Evolutionary conservation across 1,140 invertebrate genomes (phyloP), one percentile per base, ranked within the genome.

Genomic region (Nephila pilipes): DNA sequence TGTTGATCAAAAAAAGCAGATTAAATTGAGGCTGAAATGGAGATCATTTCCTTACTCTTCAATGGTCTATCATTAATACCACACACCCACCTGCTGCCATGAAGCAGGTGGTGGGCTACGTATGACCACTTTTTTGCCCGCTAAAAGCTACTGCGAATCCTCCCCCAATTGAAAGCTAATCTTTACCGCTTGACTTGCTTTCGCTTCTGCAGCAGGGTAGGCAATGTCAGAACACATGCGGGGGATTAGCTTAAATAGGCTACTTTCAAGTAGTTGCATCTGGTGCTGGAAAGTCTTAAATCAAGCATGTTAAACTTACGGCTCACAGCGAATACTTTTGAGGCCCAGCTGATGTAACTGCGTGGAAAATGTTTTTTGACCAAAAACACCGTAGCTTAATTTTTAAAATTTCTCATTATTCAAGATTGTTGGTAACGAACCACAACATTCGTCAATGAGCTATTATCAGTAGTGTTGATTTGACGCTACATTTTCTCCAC

Each of bases 141-240:
- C 46, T 46, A 46, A 46, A n/a, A 25, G 55, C 58, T 63, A 32
- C 25, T 32, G 14, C 20, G 38, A 60, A 60, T 60, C 85, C 85
- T 60, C 85, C 85, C 85, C 85, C 85, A 87, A 87, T 87, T 87
- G 29, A 54, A 36, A 87, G 32, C 55, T 60, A 87, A 87, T 54
- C 57, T 87, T 87, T 87, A 60, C 20, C 85, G 85, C 85, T 63
- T 87, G 85, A 87, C 54, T 87, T 87, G 20, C 32, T 87, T 87
- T 63, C 85, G 18, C 20, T 87, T 12, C 20, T 63, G n/a, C 46
- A 57, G 46, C 38, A 8, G 22, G 54, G 10, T 83, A 46, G 46
- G 46, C 54, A 25, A 75, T 75, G 69, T 29, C 5, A 14, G 16
- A 60, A 18, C 22, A 60, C 2, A 60, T 60, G 22, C 58, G 14